Conservation (phyloP, 2,888 invertebrate species). For the Xestia rhomboidea region DNA sequence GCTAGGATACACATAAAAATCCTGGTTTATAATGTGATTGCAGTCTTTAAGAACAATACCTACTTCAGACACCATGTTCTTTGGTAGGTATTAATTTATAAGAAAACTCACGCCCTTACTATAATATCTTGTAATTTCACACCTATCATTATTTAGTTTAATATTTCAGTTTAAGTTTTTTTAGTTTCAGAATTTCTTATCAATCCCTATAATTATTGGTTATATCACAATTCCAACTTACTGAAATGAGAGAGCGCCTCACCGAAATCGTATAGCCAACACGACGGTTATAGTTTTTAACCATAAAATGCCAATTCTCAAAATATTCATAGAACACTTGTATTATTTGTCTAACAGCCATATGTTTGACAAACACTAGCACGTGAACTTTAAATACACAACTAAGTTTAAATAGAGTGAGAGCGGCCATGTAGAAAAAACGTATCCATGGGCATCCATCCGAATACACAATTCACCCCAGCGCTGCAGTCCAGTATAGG, state of each 20-base stretch:
- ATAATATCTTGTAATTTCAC: not conserved
- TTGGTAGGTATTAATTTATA: too few relatives aligned
- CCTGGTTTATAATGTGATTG: not conserved
- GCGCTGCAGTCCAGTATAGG: constrained; percentile 58
- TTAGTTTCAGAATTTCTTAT: not conserved
- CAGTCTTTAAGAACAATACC: not conserved
- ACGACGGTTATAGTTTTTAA: not conserved
- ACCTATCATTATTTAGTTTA: not conserved
- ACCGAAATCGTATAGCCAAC: constrained; percentile 1
- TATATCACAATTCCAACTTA: not conserved
- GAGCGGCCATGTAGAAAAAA: constrained; percentile 77
- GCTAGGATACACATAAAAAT: not conserved
- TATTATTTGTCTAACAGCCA: not conserved
- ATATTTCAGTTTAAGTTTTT: not conserved
- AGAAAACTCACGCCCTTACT: not conserved
- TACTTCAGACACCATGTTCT: not conserved
- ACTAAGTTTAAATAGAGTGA: constrained; percentile 66
- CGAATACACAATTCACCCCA: constrained; percentile 73
- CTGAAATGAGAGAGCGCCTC: not conserved
- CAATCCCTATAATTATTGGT: not conserved
- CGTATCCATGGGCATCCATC: constrained; percentile 73
- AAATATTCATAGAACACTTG: not conserved
- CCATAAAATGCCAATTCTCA: too few relatives aligned
- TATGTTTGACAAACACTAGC: constrained; percentile 21
- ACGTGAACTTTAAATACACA: constrained; percentile 48